Evolutionary conservation across 2,888 invertebrate species (phyloP).

Genomic region (Euzophera pinguis): DNA sequence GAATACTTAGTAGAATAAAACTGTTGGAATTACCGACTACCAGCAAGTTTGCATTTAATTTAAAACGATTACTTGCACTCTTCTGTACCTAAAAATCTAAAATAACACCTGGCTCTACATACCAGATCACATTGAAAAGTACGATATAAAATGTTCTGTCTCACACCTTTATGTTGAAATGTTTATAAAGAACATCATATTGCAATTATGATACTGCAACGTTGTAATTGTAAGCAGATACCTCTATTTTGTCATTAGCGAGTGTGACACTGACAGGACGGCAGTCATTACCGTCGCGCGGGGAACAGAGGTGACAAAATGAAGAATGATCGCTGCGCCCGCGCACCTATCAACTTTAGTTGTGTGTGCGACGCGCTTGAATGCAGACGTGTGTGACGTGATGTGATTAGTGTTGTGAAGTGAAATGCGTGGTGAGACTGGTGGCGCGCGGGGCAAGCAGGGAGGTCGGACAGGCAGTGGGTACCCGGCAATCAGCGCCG

Average conservation of each 20-base stretch:
- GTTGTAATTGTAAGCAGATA: neutral
- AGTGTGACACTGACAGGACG: slow-evolving; percentile 41
- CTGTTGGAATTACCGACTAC: no score
- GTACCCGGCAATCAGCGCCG: slow-evolving; percentile 90
- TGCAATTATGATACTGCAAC: neutral
- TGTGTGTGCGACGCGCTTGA: slow-evolving; percentile 46
- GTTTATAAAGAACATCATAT: neutral
- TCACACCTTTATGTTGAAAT: no score
- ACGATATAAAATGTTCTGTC: no score
- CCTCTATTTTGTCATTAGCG: neutral
- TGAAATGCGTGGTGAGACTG: slow-evolving; percentile 75
- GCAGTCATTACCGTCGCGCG: slow-evolving; percentile 60
- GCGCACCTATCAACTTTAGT: slow-evolving; percentile 52
- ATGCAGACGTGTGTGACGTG: slow-evolving; percentile 69
- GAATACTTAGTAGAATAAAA: no score
- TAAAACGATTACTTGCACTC: no score
- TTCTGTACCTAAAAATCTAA: no score
- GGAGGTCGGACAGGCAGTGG: slow-evolving; percentile 55
- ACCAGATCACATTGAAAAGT: no score
- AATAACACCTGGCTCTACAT: no score
- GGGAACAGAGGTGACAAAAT: slow-evolving; percentile 26
- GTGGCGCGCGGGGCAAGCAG: slow-evolving; percentile 63
- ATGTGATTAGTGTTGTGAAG: slow-evolving; percentile 58
- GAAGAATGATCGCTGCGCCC: slow-evolving; percentile 63
- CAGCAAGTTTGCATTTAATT: no score